These are phyloP conservation scores for Catalaphyllia jardinei DNA, from an alignment of 64 coral and sea anemone genomes.

Conservation along the genomic window DNA sequence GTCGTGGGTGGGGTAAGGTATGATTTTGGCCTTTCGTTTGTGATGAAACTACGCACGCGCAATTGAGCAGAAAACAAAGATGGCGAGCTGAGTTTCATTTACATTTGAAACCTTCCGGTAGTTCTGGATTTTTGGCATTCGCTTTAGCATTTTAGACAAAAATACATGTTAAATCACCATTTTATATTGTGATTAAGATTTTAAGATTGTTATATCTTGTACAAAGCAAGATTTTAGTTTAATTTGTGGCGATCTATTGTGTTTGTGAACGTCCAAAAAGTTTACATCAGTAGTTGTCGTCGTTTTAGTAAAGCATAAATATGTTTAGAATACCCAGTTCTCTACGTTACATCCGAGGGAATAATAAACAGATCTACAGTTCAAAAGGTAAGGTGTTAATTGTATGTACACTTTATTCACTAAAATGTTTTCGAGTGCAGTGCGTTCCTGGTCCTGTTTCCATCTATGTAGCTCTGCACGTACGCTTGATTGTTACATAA, in stretches of 20 bases:
- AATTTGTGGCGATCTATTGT: not conserved
- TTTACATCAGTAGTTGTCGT: not conserved
- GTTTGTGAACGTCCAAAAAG: not conserved
- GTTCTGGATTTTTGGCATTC: not conserved
- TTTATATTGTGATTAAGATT: conserved; percentile 9
- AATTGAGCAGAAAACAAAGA: conserved; percentile 10
- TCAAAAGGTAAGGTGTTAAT: conserved; percentile 26
- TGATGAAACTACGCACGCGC: conserved; percentile 41
- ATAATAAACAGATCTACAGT: conserved; percentile 25
- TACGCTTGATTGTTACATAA: too few species aligned
- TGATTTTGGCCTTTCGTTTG: conserved; percentile 9
- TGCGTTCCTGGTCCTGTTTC: not conserved
- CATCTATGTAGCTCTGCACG: not conserved
- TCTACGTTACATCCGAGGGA: not conserved
- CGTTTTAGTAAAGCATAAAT: not conserved
- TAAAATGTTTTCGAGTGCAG: not conserved
- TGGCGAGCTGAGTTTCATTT: not conserved
- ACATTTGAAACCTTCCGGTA: not conserved
- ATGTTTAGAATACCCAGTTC: conserved; percentile 40
- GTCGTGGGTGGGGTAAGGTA: conserved; percentile 20
- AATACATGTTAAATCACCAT: not conserved
- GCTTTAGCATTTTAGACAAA: not conserved
- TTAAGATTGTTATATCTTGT: not conserved
- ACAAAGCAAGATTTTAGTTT: not conserved
- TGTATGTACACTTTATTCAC: not conserved